These are phyloP conservation scores for Tapirus indicus DNA, from an alignment of 2,797 vertebrate genomes.

Conservation along the genomic window DNA sequence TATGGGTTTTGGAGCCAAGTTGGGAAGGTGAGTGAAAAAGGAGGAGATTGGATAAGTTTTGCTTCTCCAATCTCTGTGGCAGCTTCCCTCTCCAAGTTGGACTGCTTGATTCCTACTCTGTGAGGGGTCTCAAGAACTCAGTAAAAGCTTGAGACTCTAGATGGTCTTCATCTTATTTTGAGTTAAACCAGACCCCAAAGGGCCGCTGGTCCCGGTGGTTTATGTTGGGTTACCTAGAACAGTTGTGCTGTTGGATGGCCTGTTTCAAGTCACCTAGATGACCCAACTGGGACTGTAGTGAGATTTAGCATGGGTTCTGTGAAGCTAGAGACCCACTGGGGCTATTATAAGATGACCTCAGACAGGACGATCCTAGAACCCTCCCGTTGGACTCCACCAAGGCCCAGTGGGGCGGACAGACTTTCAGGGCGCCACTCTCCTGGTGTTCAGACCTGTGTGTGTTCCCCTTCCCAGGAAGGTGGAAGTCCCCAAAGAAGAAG, in stretches of 20 bases:
- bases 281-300: background rate
- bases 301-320: background rate
- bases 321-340: background rate
- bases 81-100: background rate
- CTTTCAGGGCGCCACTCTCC: background rate
- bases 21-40: background rate
- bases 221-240: background rate
- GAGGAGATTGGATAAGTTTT: background rate
- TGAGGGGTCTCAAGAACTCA: accelerated
- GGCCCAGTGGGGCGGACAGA: background rate
- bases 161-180: background rate
- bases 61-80: background rate
- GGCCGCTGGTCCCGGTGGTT: background rate
- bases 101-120: accelerated
- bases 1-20: background rate
- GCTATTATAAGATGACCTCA: background rate
- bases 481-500: background rate
- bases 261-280: background rate
- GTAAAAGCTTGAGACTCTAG: background rate
- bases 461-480: background rate
- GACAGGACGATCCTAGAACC: background rate
- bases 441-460: background rate
- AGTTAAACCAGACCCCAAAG: background rate
- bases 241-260: background rate
- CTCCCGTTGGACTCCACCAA: background rate